Evolutionary conservation across 92 coral and sea anemone genomes (phyloP).

Genomic region (Palythoa heliodiscus): DNA sequence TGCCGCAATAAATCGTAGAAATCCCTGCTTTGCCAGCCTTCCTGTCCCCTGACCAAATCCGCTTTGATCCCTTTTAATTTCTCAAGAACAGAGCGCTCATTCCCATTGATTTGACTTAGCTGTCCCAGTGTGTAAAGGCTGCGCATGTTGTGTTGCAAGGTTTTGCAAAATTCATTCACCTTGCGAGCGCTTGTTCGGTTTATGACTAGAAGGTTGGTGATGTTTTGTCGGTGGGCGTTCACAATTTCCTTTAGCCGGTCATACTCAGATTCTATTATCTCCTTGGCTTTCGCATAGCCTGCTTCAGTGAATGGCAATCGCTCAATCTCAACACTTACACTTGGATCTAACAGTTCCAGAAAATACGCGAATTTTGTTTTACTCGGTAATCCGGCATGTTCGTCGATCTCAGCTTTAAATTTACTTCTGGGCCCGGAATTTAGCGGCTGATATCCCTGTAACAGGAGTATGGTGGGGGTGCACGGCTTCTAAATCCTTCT

Average conservation of each 20-base stretch:
- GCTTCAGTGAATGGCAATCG: background rate
- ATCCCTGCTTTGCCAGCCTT: too few relatives aligned
- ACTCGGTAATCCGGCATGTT: slow-evolving; percentile 9
- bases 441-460: slow-evolving; percentile 15
- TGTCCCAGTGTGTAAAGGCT: too few relatives aligned
- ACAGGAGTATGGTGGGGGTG: slow-evolving; percentile 8
- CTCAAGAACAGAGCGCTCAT: too few relatives aligned
- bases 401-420: slow-evolving; percentile 25
- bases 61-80: too few relatives aligned
- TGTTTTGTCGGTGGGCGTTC: slow-evolving; percentile 16
- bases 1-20: too few relatives aligned
- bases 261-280: slow-evolving; percentile 4
- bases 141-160: too few relatives aligned
- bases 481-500: slow-evolving; percentile 26
- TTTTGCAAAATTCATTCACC: background rate
- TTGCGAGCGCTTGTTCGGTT: slow-evolving; percentile 13
- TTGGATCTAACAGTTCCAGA: slow-evolving; percentile 28
- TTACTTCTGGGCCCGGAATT: too few relatives aligned
- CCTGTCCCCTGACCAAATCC: too few relatives aligned
- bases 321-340: slow-evolving; percentile 33
- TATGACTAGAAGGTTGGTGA: slow-evolving; percentile 6
- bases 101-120: too few relatives aligned
- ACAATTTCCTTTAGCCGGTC: background rate
- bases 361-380: slow-evolving; percentile 26
- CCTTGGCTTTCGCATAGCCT: slow-evolving; percentile 15